Evolutionary conservation across 37 sponge, comb jelly and placozoan genomes (phyloP), one percentile per base, ranked within the genome.

Genomic region (Theonella swinhoei): DNA sequence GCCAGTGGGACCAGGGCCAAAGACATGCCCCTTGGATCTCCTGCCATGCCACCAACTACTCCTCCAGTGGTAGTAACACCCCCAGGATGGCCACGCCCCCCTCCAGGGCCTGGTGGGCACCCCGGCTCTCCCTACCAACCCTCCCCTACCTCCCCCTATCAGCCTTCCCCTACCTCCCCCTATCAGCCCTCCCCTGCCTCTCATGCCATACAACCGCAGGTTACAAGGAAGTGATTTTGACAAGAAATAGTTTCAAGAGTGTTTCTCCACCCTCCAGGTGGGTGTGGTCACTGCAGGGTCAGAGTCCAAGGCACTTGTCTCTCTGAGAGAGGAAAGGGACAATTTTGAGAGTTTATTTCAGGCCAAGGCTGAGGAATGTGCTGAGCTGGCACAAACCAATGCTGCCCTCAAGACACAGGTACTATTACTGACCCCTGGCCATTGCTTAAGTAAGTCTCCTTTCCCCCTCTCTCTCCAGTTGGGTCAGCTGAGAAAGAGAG

Each of bases 281-380:
- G n/a, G 7, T 47, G 54, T 14, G 14, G 54, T 14, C 14, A 14
- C 54, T 47, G 54, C 54, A 17, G 54, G 54, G n/a, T n/a, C n/a
- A 17, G 54, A 47, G 11, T 14, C 54, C 14, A 47, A 47, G 14
- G 54, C 54, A 7, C 7, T 47, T 47, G 54, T 14, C 14, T 7
- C 7, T 17, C 54, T 47, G 11, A 47, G 54, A 47, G 54, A 47
- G 14, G 54, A 47, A 17, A 47, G 34, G 30, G 69, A 68, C 3
- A 32, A 32, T 20, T 68, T 8, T 33, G 33, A 68, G 69, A 20
- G 33, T 4, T 3, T 68, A 22, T 68, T 29, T 5, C 33, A 68
- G 69, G 1, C 69, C 69, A 68, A 68, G 69, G 34, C 9, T 3
- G 34, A 68, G 69, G 34, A 68, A 32, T 68, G 69, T 29, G 34